Evolutionary conservation across 2,113 vertebrate species (phyloP), one percentile per base, ranked within the genome.

Genomic region (Antechinus stuartii): DNA sequence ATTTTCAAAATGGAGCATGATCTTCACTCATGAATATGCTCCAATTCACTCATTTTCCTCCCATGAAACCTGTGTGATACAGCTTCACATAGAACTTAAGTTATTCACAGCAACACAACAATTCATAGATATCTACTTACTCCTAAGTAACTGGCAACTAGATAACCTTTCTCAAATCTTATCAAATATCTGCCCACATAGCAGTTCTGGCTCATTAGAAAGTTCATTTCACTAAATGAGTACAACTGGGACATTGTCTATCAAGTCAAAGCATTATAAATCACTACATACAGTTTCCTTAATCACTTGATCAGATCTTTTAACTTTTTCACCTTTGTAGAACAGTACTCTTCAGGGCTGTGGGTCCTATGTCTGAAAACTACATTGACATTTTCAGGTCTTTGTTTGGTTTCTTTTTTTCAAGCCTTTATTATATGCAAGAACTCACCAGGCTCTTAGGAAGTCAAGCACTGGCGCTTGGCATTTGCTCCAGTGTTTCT

Each of bases 401-500:
- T 95, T 97, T 92, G 5, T 95, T 95, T 96, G 30, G 89, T 95
- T 96, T 93, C 35, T 0, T 8, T 42, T 90, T 94, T 93, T 96
- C 56, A 97, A 96, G 91, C 22, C 25, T 52, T 94, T 97, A 95
- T 90, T 54, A 92, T 95, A 94, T 54, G 3, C 2, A 92, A 42
- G 57, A 96, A 47, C 53, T 96, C 89, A 25, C 30, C 93, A 93
- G 53, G 89, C 54, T 91, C 68, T 96, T 93, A 96, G 91, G 93
- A 98, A 98, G 91, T 96, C 90, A 97, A 97, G 90, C 97, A 95
- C 26, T 50, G 89, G 89, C 54, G 92, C n/a, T 19, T 92, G 53
- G 68, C 96, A 93, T 97, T 96, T 96, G 26, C 90, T 98, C 92
- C 95, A 89, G 16, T 94, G 95, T 98, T 98, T 97, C 97, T 97